A percentile compares a stretch with the other conserved stretches of the same genome.
phyloP scores from a whole-genome alignment of 2,797 vertebrate genomes.

The Lacerta bilineata region DNA sequence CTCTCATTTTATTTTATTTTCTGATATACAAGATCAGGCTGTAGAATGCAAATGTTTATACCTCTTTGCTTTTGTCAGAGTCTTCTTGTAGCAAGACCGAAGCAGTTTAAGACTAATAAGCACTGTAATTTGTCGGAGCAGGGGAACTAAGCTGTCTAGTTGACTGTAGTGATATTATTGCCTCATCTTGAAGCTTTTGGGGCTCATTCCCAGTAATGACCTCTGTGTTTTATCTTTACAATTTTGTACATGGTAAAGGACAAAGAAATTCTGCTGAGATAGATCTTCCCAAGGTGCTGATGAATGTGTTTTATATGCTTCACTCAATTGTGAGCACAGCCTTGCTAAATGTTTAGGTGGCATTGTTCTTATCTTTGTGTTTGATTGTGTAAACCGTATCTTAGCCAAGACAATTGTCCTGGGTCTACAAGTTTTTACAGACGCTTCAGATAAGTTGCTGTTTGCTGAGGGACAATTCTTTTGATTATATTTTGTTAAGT shows the following conservation, averaged over 20 bases:
- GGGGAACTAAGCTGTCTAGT: background rate
- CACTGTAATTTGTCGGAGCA: background rate
- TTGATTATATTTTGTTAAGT: no score
- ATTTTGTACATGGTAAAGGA: constrained; percentile 26
- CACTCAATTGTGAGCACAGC: background rate
- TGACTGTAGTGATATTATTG: constrained; percentile 5
- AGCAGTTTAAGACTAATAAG: background rate
- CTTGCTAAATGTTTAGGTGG: accelerated
- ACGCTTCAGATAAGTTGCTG: constrained; percentile 29
- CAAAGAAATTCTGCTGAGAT: constrained; percentile 46
- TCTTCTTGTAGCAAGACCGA: background rate
- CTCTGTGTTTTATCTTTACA: constrained; percentile 46
- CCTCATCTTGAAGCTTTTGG: background rate
- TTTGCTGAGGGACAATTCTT: constrained; percentile 4
- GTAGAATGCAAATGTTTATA: background rate
- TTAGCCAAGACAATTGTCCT: constrained; percentile 25
- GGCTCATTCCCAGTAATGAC: background rate
- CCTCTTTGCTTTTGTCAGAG: background rate
- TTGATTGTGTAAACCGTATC: constrained; percentile 5
- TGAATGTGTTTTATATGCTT: background rate
- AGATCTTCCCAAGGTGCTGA: constrained; percentile 30
- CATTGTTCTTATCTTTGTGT: constrained; percentile 20
- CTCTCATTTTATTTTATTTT: no score
- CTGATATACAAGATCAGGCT: background rate
- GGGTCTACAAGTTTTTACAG: background rate